These are phyloP conservation scores for Siphlonurus alternatus DNA, from an alignment of 2,888 invertebrate species.

Conservation along the genomic window DNA sequence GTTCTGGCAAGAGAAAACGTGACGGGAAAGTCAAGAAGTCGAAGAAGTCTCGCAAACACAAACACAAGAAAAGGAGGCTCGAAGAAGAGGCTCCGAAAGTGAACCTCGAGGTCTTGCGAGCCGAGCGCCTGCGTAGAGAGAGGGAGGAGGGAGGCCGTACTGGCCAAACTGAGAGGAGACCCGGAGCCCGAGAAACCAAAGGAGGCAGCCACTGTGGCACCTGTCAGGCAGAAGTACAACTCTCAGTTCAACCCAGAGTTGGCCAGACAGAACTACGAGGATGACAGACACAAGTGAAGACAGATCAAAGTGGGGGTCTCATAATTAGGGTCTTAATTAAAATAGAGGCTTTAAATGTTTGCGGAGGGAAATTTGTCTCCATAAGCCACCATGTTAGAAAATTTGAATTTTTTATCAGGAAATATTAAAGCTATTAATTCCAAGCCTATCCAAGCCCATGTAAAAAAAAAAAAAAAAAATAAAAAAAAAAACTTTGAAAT, in stretches of 20 bases:
- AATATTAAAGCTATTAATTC: too few relatives aligned
- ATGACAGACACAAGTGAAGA: too few relatives aligned
- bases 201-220: conserved; percentile 19
- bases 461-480: too few relatives aligned
- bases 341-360: too few relatives aligned
- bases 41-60: conserved; percentile 18
- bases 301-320: too few relatives aligned
- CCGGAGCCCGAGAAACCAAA: conserved; percentile 18
- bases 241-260: conserved; percentile 91
- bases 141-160: conserved; percentile 51
- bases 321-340: too few relatives aligned
- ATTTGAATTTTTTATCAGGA: too few relatives aligned
- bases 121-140: conserved; percentile 67
- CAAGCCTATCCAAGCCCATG: too few relatives aligned
- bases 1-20: conserved; percentile 17
- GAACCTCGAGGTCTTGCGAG: conserved; percentile 52
- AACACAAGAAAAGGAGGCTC: conserved; percentile 20
- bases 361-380: too few relatives aligned
- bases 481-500: too few relatives aligned
- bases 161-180: conserved; percentile 49
- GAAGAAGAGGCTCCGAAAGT: conserved; percentile 22
- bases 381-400: too few relatives aligned
- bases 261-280: conserved; percentile 54
- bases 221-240: conserved; percentile 68
- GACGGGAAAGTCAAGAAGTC: too few relatives aligned